A percentile compares a stretch with the other conserved stretches of the same genome.
Conservation (phyloP, 1,140 invertebrate species). For the Drosophila nigrodunni region DNA sequence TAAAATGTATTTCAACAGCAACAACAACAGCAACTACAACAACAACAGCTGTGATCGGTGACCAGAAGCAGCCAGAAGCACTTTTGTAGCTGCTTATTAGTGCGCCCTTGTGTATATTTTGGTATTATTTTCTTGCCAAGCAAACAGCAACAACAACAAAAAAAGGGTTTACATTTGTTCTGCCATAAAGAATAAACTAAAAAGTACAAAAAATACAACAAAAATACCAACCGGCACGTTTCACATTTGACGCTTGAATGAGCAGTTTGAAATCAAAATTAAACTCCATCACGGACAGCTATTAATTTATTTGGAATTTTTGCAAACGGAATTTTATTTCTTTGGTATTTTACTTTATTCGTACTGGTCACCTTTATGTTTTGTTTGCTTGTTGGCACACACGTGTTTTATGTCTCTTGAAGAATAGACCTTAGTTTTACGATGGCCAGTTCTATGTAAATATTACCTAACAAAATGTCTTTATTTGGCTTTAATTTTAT, state of each 20-base stretch:
- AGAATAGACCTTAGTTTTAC: constrained; percentile 52
- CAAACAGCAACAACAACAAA: background rate
- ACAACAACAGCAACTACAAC: constrained; percentile 29
- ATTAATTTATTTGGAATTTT: constrained; percentile 64
- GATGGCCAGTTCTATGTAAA: constrained; percentile 69
- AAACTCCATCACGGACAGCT: constrained; percentile 53
- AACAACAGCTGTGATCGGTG: constrained; percentile 54
- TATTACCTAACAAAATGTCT: constrained; percentile 75
- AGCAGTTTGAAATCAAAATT: constrained; percentile 37
- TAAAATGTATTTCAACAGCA: constrained; percentile 73
- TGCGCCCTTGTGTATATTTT: constrained; percentile 60
- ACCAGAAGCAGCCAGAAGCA: constrained; percentile 83
- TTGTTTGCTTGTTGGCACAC: background rate
- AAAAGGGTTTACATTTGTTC: constrained; percentile 23
- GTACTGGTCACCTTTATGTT: background rate
- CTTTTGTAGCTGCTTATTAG: constrained; percentile 81
- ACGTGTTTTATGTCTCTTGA: constrained; percentile 33
- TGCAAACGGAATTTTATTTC: background rate
- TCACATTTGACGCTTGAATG: constrained; percentile 70
- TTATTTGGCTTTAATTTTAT: constrained; percentile 70
- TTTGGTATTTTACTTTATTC: background rate
- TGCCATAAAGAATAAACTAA: background rate
- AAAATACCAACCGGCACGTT: constrained; percentile 58
- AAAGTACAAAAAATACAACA: background rate
- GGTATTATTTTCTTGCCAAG: constrained; percentile 31